Conservation (phyloP, 1,140 invertebrate genomes). For the Calephelis nemesis region DNA sequence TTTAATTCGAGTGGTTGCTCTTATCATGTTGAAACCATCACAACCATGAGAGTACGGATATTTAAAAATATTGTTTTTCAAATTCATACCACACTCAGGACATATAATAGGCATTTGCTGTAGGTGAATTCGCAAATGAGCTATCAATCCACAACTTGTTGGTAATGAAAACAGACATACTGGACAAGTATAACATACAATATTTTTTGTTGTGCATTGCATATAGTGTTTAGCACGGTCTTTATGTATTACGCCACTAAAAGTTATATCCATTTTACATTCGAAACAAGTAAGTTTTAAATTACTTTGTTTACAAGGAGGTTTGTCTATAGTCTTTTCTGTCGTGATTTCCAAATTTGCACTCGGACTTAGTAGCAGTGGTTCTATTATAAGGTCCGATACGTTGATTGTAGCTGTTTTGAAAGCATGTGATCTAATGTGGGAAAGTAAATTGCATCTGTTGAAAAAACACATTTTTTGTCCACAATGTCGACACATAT, state of each 20-base stretch:
- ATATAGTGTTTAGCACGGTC: slow-evolving; percentile 60
- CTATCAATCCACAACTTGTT: slow-evolving; percentile 66
- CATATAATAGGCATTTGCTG: slow-evolving; percentile 71
- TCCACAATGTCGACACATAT: slow-evolving; percentile 60
- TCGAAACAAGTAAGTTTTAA: slow-evolving; percentile 43
- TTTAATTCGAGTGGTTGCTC: slow-evolving; percentile 63
- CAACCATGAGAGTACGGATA: slow-evolving; percentile 73
- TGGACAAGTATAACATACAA: slow-evolving; percentile 46
- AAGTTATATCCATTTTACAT: slow-evolving; percentile 48
- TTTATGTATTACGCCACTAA: slow-evolving; percentile 38
- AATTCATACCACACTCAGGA: slow-evolving; percentile 76
- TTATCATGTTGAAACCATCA: slow-evolving; percentile 74
- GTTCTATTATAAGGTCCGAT: slow-evolving; percentile 62
- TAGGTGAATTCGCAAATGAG: slow-evolving; percentile 74
- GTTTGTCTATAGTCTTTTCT: background rate
- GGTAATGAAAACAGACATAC: slow-evolving; percentile 73
- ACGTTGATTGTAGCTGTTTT: slow-evolving; percentile 71
- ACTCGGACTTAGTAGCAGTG: slow-evolving; percentile 38
- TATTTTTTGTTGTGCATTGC: slow-evolving; percentile 44
- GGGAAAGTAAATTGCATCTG: slow-evolving; percentile 64
- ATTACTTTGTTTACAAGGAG: slow-evolving; percentile 8
- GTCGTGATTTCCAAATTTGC: slow-evolving; percentile 15
- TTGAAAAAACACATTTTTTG: slow-evolving; percentile 54
- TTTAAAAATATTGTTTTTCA: slow-evolving; percentile 44
- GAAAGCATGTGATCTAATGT: slow-evolving; percentile 68